Percentiles rank a stretch among this genome's conserved stretches.
Conservation (phyloP, 2,888 invertebrate species). For the Ochlodes sylvanus region DNA sequence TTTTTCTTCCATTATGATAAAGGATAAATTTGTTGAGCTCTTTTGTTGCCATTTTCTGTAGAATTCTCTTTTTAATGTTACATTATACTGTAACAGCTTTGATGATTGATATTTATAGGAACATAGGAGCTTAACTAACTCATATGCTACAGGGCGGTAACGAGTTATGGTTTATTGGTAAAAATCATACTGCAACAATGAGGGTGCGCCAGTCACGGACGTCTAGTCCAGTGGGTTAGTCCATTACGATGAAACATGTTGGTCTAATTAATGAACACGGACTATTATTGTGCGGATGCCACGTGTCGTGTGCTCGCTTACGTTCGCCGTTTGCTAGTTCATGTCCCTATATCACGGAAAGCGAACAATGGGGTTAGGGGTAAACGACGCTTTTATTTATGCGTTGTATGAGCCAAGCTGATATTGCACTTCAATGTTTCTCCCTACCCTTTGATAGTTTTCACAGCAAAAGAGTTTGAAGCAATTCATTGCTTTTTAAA, state of each 20-base stretch:
- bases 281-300: constrained; percentile 67
- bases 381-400: constrained; percentile 35
- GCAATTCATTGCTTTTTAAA: constrained; percentile 12
- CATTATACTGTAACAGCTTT: too few relatives aligned
- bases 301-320: constrained; percentile 52
- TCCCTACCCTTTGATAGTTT: constrained; percentile 24
- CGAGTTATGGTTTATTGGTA: too few relatives aligned
- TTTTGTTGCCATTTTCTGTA: background rate
- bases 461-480: constrained; percentile 12
- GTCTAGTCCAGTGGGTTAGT: constrained; percentile 49
- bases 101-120: too few relatives aligned
- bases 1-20: background rate
- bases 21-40: constrained; percentile 1
- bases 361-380: constrained; percentile 34
- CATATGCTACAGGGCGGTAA: too few relatives aligned
- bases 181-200: background rate
- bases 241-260: constrained; percentile 76
- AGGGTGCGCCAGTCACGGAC: constrained; percentile 59
- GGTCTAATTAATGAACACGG: constrained; percentile 76
- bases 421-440: constrained; percentile 32
- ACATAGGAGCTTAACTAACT: too few relatives aligned
- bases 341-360: constrained; percentile 38
- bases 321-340: constrained; percentile 41
- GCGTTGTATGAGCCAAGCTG: constrained; percentile 30
- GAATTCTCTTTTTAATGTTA: too few relatives aligned